phyloP scores from a whole-genome alignment of 2,113 vertebrate species.

The Amazona guildingii region DNA sequence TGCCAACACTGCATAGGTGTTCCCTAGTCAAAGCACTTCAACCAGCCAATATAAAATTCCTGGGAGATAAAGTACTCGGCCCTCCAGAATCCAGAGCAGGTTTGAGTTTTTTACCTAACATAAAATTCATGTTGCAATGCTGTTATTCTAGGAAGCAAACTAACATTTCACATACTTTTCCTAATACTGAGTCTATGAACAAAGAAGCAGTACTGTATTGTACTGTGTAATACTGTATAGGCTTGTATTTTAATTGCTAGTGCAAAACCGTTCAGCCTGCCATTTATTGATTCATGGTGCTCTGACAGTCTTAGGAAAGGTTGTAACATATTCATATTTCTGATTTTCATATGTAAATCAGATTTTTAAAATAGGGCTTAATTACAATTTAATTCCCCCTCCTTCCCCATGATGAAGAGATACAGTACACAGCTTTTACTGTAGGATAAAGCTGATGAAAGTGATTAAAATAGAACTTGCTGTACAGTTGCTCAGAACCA shows the following conservation, averaged over 20 bases:
- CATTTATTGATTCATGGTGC: neutral
- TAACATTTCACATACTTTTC: neutral
- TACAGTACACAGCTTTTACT: neutral
- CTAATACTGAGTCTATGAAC: neutral
- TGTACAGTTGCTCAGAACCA: slow-evolving; percentile 44
- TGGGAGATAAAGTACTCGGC: neutral
- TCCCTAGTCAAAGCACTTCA: neutral
- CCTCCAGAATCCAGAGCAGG: neutral
- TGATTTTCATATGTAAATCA: neutral
- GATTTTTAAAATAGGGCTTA: neutral
- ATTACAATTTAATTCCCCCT: neutral
- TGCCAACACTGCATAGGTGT: neutral
- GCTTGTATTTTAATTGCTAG: neutral
- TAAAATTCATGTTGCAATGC: neutral
- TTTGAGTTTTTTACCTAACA: neutral
- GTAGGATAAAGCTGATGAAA: slow-evolving; percentile 39
- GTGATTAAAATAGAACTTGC: slow-evolving; percentile 44
- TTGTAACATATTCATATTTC: neutral
- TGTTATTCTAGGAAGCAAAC: neutral
- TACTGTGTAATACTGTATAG: no score
- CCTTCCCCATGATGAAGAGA: neutral
- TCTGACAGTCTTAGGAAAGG: neutral
- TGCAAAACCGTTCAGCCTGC: neutral
- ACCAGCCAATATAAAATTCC: neutral
- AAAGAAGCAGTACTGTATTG: neutral